These are phyloP conservation scores for Andrena cerasifolii DNA, from an alignment of 1,140 invertebrate species.

Conservation along the genomic window DNA sequence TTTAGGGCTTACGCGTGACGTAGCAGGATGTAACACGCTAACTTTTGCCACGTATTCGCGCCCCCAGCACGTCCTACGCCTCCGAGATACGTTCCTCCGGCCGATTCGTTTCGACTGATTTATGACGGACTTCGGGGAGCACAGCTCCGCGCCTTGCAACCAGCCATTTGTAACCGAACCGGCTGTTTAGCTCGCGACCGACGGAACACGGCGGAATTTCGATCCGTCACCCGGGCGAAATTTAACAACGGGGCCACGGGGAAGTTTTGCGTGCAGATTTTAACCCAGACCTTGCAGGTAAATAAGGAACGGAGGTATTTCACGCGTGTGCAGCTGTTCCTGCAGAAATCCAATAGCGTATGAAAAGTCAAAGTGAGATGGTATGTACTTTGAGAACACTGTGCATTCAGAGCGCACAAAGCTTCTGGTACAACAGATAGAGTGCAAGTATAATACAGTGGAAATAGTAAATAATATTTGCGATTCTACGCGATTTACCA, in stretches of 20 bases:
- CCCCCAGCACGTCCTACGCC: not conserved
- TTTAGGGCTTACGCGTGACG: not conserved
- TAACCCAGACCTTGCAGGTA: too few relatives aligned
- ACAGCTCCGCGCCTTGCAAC: not conserved
- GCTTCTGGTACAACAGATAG: too few relatives aligned
- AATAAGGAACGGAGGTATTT: too few relatives aligned
- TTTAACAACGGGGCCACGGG: not conserved
- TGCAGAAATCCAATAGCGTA: too few relatives aligned
- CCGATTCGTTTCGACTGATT: not conserved
- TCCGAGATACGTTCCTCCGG: not conserved
- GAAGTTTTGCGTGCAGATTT: too few relatives aligned
- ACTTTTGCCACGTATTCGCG: not conserved
- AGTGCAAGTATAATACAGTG: too few relatives aligned
- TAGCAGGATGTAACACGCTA: not conserved
- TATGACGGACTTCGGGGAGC: not conserved
- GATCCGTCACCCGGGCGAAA: not conserved
- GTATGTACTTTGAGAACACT: too few relatives aligned
- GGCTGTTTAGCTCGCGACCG: not conserved
- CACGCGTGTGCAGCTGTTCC: too few relatives aligned
- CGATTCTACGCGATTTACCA: too few relatives aligned
- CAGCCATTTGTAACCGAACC: constrained; percentile 10
- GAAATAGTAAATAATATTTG: too few relatives aligned
- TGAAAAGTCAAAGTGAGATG: too few relatives aligned
- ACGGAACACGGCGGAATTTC: not conserved
- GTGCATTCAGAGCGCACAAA: too few relatives aligned